A percentile compares a stretch with the other conserved stretches of the same genome.
Evolutionary conservation across 2,888 invertebrate species (phyloP).

Genomic region (Drosophila fulvimacula): DNA sequence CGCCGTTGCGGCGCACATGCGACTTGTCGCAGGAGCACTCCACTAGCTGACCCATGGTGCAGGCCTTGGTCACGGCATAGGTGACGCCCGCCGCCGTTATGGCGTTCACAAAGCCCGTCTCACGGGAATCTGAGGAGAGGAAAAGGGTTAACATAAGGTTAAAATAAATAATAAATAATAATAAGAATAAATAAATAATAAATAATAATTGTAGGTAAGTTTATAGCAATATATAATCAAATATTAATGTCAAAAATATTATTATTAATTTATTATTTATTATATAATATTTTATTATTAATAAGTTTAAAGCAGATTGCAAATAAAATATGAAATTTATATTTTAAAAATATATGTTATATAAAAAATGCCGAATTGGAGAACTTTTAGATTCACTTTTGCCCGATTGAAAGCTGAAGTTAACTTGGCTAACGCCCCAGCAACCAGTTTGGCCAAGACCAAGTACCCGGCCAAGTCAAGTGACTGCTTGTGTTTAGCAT

Average conservation of each 20-base stretch:
- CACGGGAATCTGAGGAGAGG: constrained; percentile 90
- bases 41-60: constrained; percentile 93
- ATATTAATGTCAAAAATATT: no score
- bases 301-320: no score
- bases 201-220: no score
- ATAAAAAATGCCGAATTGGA: no score
- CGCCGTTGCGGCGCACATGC: constrained; percentile 79
- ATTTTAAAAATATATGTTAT: no score
- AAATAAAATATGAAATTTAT: no score
- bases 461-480: background rate
- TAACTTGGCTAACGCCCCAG: constrained; percentile 8
- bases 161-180: no score
- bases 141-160: no score
- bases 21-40: constrained; percentile 95
- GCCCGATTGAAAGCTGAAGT: background rate
- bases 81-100: constrained; percentile 96
- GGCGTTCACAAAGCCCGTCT: constrained; percentile 96
- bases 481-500: constrained; percentile 1
- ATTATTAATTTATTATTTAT: no score
- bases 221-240: no score
- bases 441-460: constrained; percentile 23
- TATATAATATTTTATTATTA: no score
- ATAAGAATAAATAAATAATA: no score
- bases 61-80: constrained; percentile 94
- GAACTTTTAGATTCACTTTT: background rate